These are phyloP conservation scores for Drosophila ananassae DNA, from an alignment of 1,140 invertebrate genomes.

Conservation along the genomic window DNA sequence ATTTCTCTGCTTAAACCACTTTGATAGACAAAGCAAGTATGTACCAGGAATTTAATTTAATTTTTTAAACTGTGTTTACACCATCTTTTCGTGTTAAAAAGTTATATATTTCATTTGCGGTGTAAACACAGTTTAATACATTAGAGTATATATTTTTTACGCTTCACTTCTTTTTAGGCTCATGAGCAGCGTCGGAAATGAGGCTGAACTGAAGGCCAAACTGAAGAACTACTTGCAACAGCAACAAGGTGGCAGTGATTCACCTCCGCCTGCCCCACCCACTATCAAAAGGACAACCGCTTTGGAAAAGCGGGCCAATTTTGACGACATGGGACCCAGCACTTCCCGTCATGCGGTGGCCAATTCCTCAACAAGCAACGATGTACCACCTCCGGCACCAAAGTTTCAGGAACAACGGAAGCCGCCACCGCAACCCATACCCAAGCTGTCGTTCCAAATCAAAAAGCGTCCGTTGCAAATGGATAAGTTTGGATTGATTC, in stretches of 20 bases:
- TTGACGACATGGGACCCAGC: constrained; percentile 47
- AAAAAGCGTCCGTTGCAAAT: constrained; percentile 85
- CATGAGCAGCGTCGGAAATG: constrained; percentile 42
- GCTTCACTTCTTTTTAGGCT: constrained; percentile 31
- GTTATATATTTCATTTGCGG: background rate
- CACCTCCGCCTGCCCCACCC: constrained; percentile 45
- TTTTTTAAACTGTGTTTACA: constrained; percentile 7
- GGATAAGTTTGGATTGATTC: constrained; percentile 88
- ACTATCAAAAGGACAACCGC: constrained; percentile 8
- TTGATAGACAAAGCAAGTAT: constrained; percentile 44
- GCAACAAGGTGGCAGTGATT: constrained; percentile 28
- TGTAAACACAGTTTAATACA: background rate
- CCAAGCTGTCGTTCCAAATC: constrained; percentile 75
- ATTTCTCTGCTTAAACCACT: constrained; percentile 3
- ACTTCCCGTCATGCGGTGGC: constrained; percentile 56
- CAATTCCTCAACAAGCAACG: constrained; percentile 4
- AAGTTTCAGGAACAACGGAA: constrained; percentile 37
- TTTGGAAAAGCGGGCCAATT: background rate
- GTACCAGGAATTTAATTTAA: constrained; percentile 11
- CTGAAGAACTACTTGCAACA: constrained; percentile 42
- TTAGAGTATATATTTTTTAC: background rate
- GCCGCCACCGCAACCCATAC: constrained; percentile 21
- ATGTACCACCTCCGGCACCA: constrained; percentile 26
- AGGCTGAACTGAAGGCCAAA: constrained; percentile 48
- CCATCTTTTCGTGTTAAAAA: background rate